phyloP scores from a whole-genome alignment of 2,888 invertebrate genomes.

The Mycalesis mineus region DNA sequence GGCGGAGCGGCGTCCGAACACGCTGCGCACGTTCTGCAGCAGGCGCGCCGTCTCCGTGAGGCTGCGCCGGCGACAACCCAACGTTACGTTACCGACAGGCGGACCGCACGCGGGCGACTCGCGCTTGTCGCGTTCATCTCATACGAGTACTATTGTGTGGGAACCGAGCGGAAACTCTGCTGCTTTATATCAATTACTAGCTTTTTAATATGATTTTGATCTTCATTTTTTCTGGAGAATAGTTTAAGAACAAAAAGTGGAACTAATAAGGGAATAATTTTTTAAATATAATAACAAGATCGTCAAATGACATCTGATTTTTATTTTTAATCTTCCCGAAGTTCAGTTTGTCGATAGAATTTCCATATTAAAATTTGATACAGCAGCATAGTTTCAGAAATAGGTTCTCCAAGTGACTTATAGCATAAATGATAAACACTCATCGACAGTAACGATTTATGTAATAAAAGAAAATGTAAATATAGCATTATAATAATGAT shows the following conservation, averaged over 20 bases:
- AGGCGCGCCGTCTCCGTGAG: constrained; percentile 98
- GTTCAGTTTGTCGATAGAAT: no score
- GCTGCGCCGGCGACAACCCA: constrained; percentile 76
- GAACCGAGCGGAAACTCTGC: constrained; percentile 3
- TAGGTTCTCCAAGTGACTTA: not conserved
- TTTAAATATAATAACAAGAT: no score
- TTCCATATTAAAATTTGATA: no score
- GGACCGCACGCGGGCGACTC: not conserved
- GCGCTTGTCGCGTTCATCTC: not conserved
- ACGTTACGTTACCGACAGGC: constrained; percentile 24
- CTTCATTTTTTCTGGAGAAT: not conserved
- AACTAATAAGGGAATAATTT: no score
- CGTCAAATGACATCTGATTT: no score
- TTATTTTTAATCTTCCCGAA: no score
- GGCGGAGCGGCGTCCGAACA: constrained; percentile 89
- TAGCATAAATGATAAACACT: constrained; percentile 7
- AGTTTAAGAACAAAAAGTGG: no score
- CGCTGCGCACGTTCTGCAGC: constrained; percentile 95
- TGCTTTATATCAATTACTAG: not conserved
- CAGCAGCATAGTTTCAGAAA: not conserved
- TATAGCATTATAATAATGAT: not conserved
- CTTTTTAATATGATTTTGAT: no score
- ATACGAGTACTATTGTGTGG: not conserved
- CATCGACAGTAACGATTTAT: constrained; percentile 18
- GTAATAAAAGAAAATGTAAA: not conserved